Base-by-base conservation (phyloP, 2,797 vertebrate species). In the Miopithecus talapoin region DNA sequence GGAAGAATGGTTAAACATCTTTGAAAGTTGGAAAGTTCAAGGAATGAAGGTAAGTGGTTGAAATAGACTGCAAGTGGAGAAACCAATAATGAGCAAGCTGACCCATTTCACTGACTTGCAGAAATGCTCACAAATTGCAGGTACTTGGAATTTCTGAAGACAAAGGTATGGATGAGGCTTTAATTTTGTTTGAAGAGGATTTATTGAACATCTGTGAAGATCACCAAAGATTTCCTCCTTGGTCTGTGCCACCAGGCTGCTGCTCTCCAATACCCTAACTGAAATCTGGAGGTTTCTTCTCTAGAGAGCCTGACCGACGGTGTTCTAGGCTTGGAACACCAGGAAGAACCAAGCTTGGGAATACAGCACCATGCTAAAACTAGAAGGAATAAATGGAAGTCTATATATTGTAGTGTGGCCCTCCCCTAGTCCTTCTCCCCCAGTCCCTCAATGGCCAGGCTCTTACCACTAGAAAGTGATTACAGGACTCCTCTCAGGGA, bases 21-120 rank as follows among this genome's bases (percentile, higher is more conserved):
- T 92, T 78, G 33, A 30, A 91, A 75, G 36, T 87, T 95, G 43
- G 30, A 83, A 92, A 92, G 24, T 7, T 74, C 2, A 16, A 64
- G 8, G n/a, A 33, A 64, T 17, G 59, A 68, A 96, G 50, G 55
- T 41, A 61, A 48, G 19, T 91, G 48, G 39, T 41, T 72, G 13
- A 89, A 46, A 39, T 26, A 43, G 61, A 21, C 11, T n/a, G 4
- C 14, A 64, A 74, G 30, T 61, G 22, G 53, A 39, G 33, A 92
- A 55, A n/a, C 16, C 14, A n/a, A 3, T 59, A 61, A 36, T 46
- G 79, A 85, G 14, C 8, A 64, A 70, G 9, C 16, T 72, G 21
- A 57, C n/a, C 81, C 28, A 80, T 39, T 28, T 24, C 4, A 33
- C 9, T 53, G n/a, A 11, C 19, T 84, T 81, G 30, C 10, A 46